phyloP scores from a whole-genome alignment of 2,797 vertebrate genomes.

The Psittacula echo region DNA sequence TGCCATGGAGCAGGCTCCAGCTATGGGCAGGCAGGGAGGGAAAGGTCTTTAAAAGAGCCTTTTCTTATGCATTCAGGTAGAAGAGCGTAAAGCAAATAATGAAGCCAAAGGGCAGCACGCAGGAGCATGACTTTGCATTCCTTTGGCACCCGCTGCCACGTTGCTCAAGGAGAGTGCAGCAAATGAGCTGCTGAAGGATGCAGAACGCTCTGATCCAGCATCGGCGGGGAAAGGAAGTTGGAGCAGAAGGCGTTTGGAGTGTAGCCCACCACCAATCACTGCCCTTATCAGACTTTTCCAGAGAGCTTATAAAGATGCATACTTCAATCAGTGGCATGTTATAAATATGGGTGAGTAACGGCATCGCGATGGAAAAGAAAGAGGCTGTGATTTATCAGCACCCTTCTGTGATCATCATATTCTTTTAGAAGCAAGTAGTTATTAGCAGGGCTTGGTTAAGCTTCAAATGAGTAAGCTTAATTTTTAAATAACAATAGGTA shows the following conservation, averaged over 20 bases:
- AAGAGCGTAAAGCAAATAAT: constrained; percentile 68
- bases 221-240: neutral
- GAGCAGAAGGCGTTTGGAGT: neutral
- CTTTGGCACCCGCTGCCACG: neutral
- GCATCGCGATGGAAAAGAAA: neutral
- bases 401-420: neutral
- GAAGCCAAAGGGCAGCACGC: constrained; percentile 12
- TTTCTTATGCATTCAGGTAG: constrained; percentile 68
- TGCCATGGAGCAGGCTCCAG: neutral
- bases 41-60: constrained; percentile 27
- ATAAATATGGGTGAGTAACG: constrained; percentile 1
- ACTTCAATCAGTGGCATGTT: neutral
- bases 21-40: neutral
- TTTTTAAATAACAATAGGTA: constrained; percentile 1
- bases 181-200: neutral
- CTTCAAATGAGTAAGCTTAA: neutral
- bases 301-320: neutral
- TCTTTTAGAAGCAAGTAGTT: neutral
- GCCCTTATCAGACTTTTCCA: constrained; percentile 22
- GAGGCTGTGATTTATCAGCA: constrained; percentile 7
- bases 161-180: neutral
- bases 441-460: neutral
- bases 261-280: neutral
- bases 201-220: fast-evolving
- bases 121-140: constrained; percentile 57